These are phyloP conservation scores for Phylloscopus trochilus DNA, from an alignment of 2,113 vertebrate species.

Conservation along the genomic window DNA sequence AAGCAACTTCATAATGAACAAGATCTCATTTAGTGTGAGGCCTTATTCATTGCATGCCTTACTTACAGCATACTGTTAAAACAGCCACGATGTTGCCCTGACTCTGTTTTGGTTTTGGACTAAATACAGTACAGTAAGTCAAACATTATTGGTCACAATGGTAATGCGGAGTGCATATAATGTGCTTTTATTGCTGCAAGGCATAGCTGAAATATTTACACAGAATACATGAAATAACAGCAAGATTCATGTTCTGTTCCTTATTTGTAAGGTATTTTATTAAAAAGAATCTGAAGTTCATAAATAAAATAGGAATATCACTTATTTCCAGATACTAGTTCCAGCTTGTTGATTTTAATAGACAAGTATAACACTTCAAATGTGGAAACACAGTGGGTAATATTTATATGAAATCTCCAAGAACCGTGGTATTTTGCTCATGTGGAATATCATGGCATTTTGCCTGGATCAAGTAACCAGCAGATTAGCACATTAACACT, in stretches of 20 bases:
- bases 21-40: slow-evolving; percentile 34
- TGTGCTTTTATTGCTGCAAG: slow-evolving; percentile 53
- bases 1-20: slow-evolving; percentile 14
- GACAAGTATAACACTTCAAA: slow-evolving; percentile 72
- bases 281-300: slow-evolving; percentile 55
- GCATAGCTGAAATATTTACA: slow-evolving; percentile 62
- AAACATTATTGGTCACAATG: slow-evolving; percentile 62
- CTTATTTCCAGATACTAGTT: slow-evolving; percentile 64
- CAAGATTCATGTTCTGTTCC: slow-evolving; percentile 50
- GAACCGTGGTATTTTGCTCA: slow-evolving; percentile 77
- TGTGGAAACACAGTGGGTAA: slow-evolving; percentile 86
- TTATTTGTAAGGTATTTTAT: slow-evolving; percentile 56
- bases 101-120: slow-evolving; percentile 53
- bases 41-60: slow-evolving; percentile 17
- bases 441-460: slow-evolving; percentile 79
- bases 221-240: slow-evolving; percentile 40
- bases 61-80: not conserved
- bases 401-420: slow-evolving; percentile 81
- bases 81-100: not conserved
- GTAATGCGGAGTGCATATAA: slow-evolving; percentile 31
- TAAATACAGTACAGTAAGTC: slow-evolving; percentile 31
- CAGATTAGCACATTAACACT: slow-evolving; percentile 98
- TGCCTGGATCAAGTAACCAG: slow-evolving; percentile 92
- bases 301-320: slow-evolving; percentile 59
- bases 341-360: slow-evolving; percentile 78